phyloP scores from a whole-genome alignment of 2,797 vertebrate species.

The Eulemur coronatus region DNA sequence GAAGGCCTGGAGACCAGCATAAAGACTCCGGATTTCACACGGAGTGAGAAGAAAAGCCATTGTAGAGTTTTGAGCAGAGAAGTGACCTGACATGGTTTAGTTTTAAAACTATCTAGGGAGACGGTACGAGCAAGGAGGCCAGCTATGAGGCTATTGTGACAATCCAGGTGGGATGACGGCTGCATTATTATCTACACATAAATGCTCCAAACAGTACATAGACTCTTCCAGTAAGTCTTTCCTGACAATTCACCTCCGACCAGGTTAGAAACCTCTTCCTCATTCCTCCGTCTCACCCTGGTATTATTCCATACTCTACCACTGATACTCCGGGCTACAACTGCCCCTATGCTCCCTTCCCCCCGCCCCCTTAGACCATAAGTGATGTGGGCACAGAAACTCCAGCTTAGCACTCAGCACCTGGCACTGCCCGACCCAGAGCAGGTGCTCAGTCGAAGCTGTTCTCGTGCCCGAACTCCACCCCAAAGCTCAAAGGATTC shows the following conservation, averaged over 20 bases:
- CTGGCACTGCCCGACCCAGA: background rate
- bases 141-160: background rate
- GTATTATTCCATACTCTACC: no score
- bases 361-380: fast-evolving
- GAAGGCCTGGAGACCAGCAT: background rate
- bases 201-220: fast-evolving
- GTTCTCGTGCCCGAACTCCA: background rate
- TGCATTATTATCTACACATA: fast-evolving
- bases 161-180: fast-evolving
- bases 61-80: background rate
- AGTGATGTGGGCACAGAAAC: background rate
- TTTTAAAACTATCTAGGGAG: background rate
- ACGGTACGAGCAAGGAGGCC: background rate
- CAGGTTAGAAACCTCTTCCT: background rate
- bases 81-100: background rate
- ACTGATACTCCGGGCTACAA: fast-evolving
- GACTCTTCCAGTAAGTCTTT: background rate
- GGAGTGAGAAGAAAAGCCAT: background rate
- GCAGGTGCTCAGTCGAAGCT: background rate
- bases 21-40: background rate
- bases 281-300: background rate
- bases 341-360: background rate
- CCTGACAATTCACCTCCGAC: fast-evolving
- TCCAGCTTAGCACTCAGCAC: background rate
- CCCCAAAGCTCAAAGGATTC: background rate